Evolutionary conservation across 2,888 invertebrate species (phyloP).

Genomic region (Tenthredo livida): DNA sequence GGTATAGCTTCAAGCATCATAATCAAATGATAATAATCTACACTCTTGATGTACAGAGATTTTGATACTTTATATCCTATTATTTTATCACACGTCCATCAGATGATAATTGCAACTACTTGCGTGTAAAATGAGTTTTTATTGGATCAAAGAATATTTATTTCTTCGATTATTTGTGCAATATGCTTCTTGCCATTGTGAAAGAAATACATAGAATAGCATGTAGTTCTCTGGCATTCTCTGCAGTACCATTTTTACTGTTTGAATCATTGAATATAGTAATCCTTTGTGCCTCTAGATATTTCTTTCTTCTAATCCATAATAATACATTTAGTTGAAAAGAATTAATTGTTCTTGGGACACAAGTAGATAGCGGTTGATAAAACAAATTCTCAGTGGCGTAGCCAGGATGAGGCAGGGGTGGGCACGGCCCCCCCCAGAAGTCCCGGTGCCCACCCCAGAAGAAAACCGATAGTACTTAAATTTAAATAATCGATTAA

Average conservation of each 20-base stretch:
- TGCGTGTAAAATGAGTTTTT: background rate
- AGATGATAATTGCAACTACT: constrained; percentile 12
- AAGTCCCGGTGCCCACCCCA: too few species aligned
- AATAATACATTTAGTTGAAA: background rate
- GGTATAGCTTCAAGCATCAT: background rate
- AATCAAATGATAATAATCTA: constrained; percentile 13
- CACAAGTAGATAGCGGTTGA: background rate
- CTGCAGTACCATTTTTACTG: background rate
- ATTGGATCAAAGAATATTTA: background rate
- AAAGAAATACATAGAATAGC: background rate
- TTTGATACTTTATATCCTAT: background rate
- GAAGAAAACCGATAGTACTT: too few species aligned
- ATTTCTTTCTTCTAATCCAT: background rate
- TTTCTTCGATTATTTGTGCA: background rate
- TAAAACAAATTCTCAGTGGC: too few species aligned
- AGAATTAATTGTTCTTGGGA: background rate
- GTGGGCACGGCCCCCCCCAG: too few species aligned
- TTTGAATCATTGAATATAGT: background rate
- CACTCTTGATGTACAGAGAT: background rate
- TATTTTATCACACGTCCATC: background rate
- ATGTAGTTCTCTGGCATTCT: background rate
- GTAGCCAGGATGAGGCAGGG: too few species aligned
- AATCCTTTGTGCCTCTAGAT: background rate
- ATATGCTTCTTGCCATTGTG: background rate
- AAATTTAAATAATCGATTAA: too few species aligned